phyloP scores from a whole-genome alignment of 2,113 vertebrate genomes.

The Neogale vison region DNA sequence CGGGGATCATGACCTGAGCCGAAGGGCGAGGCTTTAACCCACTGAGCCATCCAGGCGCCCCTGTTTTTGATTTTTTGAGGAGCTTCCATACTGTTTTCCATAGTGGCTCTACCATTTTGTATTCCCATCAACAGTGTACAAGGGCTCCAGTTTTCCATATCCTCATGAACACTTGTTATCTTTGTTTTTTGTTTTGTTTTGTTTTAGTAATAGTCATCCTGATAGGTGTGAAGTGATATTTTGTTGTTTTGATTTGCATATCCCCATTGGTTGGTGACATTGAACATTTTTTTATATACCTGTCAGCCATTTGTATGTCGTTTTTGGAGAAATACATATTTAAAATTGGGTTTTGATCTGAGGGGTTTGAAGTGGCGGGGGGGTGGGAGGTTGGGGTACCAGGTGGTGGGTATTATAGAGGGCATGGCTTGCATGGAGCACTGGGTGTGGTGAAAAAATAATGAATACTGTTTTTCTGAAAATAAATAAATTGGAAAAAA shows the following conservation, averaged over 20 bases:
- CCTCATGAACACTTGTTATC: background rate
- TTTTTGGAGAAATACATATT: background rate
- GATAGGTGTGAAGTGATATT: background rate
- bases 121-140: background rate
- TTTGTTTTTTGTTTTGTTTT: background rate
- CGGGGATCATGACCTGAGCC: too few species aligned
- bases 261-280: background rate
- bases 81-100: background rate
- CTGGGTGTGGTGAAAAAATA: too few species aligned
- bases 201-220: background rate
- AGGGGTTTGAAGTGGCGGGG: too few species aligned
- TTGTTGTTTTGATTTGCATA: background rate
- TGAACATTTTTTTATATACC: background rate
- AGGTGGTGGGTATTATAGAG: too few species aligned
- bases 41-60: too few species aligned
- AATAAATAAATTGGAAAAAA: too few species aligned
- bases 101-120: background rate
- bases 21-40: too few species aligned
- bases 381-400: too few species aligned
- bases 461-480: too few species aligned
- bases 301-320: background rate
- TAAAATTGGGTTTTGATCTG: background rate
- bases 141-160: background rate
- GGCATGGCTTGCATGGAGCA: too few species aligned
- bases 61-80: background rate